Percentiles rank a stretch among this genome's conserved stretches.
phyloP scores from a whole-genome alignment of 2,797 vertebrate genomes.

The Cyprinella venusta region DNA sequence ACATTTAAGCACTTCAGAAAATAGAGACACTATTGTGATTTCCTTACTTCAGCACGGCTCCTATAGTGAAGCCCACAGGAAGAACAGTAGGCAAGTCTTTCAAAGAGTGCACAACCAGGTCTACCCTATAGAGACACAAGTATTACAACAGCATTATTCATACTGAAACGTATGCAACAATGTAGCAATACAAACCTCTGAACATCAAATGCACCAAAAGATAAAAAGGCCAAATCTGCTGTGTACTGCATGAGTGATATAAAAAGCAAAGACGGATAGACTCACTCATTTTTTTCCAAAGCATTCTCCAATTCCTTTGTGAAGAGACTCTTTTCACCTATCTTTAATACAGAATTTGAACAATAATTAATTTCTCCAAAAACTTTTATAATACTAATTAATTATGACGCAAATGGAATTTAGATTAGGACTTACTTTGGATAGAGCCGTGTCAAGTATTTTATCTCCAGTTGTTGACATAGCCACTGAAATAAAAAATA shows the following conservation, averaged over 20 bases:
- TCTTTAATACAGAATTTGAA: slow-evolving; percentile 74
- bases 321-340: slow-evolving; percentile 98
- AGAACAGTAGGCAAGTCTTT: slow-evolving; percentile 95
- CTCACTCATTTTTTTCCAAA: slow-evolving; percentile 95
- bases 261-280: slow-evolving; percentile 42
- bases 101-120: slow-evolving; percentile 95
- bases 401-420: neutral
- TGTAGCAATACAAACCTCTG: neutral
- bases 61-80: slow-evolving; percentile 92
- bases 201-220: slow-evolving; percentile 31
- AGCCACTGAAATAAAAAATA: slow-evolving; percentile 79
- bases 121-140: slow-evolving; percentile 82
- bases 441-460: slow-evolving; percentile 95
- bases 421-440: slow-evolving; percentile 83
- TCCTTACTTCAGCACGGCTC: slow-evolving; percentile 92
- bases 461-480: slow-evolving; percentile 97
- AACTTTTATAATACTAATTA: neutral
- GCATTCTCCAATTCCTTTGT: slow-evolving; percentile 97
- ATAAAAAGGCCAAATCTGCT: neutral
- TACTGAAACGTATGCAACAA: slow-evolving; percentile 3
- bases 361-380: neutral
- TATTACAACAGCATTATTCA: slow-evolving; percentile 50
- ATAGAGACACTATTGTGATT: slow-evolving; percentile 29
- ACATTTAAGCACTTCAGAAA: slow-evolving; percentile 31
- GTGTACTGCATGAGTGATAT: neutral